Conservation (phyloP, 1,140 invertebrate species). For the Adelges cooleyi region DNA sequence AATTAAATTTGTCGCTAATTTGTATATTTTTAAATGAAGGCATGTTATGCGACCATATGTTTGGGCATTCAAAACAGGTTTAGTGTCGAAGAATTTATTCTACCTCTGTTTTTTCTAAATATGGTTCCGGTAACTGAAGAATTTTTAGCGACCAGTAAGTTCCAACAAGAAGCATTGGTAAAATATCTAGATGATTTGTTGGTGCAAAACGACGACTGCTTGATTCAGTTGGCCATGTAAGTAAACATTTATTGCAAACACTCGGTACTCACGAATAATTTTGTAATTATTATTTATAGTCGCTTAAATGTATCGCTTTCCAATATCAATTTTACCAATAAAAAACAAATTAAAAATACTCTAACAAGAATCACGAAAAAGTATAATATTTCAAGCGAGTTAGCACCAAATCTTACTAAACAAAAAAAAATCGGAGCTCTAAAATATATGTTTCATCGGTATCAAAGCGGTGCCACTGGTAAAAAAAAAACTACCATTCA, state of each 20-base stretch:
- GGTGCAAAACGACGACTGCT: slow-evolving; percentile 8
- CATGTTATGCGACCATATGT: slow-evolving; percentile 49
- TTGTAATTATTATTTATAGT: slow-evolving; percentile 36
- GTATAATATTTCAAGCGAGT: slow-evolving; percentile 48
- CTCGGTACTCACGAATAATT: background rate
- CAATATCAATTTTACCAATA: slow-evolving; percentile 46
- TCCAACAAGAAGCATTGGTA: slow-evolving; percentile 47
- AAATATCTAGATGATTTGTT: slow-evolving; percentile 48
- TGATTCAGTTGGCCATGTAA: background rate
- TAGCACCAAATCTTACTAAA: slow-evolving; percentile 50
- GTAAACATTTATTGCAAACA: background rate
- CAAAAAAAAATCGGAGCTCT: slow-evolving; percentile 51
- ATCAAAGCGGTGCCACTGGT: slow-evolving; percentile 25
- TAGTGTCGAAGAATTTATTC: slow-evolving; percentile 49
- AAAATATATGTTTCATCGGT: slow-evolving; percentile 45
- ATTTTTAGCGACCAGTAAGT: slow-evolving; percentile 47
- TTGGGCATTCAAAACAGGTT: slow-evolving; percentile 52
- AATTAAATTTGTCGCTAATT: background rate
- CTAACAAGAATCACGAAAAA: slow-evolving; percentile 48
- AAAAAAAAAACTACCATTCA: too few species aligned
- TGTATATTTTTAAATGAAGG: slow-evolving; percentile 37
- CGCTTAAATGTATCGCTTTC: slow-evolving; percentile 46
- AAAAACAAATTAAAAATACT: slow-evolving; percentile 49
- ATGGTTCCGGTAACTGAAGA: slow-evolving; percentile 54
- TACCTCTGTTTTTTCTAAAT: slow-evolving; percentile 62